Conservation (phyloP, 37 sponge, comb jelly and placozoan species). For the Crambe crambe region DNA sequence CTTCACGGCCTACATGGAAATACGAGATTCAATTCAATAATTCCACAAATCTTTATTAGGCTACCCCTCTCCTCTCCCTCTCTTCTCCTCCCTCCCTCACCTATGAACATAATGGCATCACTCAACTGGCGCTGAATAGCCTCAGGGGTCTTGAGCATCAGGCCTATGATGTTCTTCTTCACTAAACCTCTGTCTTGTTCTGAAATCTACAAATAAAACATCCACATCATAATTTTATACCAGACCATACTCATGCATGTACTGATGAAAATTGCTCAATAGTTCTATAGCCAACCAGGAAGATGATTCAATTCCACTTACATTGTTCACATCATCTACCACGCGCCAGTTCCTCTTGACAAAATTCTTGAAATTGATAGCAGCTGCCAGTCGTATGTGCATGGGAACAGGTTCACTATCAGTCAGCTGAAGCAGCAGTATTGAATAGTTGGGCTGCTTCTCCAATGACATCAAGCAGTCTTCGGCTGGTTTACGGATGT, state of each 20-base stretch:
- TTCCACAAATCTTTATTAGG: too few relatives aligned
- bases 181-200: slow-evolving; percentile 61
- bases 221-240: too few relatives aligned
- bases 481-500: slow-evolving; percentile 86
- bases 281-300: not conserved
- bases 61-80: too few relatives aligned
- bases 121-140: slow-evolving; percentile 94
- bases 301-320: not conserved
- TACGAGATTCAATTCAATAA: not conserved
- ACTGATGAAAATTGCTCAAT: too few relatives aligned
- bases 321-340: slow-evolving; percentile 50
- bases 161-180: slow-evolving; percentile 86
- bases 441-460: slow-evolving; percentile 65
- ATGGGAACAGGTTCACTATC: slow-evolving; percentile 40
- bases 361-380: slow-evolving; percentile 96
- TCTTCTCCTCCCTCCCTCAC: too few relatives aligned
- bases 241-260: not conserved
- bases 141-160: slow-evolving; percentile 95
- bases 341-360: slow-evolving; percentile 92
- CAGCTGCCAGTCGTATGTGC: slow-evolving; percentile 71
- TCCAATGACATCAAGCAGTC: slow-evolving; percentile 85
- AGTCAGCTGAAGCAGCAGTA: slow-evolving; percentile 86
- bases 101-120: slow-evolving; percentile 97
- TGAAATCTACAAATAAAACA: slow-evolving; percentile 22
- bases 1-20: slow-evolving; percentile 58